Evolutionary conservation across 2,797 vertebrate genomes (phyloP), one percentile per base, ranked within the genome.

Genomic region (Telmatherina bonti): DNA sequence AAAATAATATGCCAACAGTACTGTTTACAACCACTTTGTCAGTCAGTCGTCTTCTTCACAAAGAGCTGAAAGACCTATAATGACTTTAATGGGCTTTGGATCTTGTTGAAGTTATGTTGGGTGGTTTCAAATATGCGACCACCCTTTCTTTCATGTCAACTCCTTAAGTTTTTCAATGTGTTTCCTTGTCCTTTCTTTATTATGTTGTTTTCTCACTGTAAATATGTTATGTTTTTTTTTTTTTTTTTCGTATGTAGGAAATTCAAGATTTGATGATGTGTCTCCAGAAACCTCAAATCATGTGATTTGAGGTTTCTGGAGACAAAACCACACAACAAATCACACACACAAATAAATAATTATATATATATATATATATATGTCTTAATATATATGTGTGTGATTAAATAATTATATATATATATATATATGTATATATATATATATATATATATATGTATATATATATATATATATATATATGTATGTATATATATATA

Each of bases 21-120:
- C 26, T 72, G 75, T 83, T 76, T 81, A 71, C 61, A 35, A 70
- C 58, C 36, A 38, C 43, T 7, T 22, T 65, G 71, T 67, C 27
- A 62, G 31, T 76, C 70, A 72, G 75, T 64, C 81, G 85, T 85
- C 62, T 71, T 49, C 24, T 54, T 70, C 33, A 73, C 55, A 65
- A 41, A 78, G 62, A 56, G 20, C 60, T 52, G 36, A 65, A 72
- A 57, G 67, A 62, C 35, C 66, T 74, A 56, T 61, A 78, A 79
- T 85, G 45, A 72, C 70, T 74, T 72, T 27, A 59, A 67, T 79
- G 22, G 1, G 56, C 69, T 71, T 62, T 72, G 64, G 85, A 68
- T 74, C 52, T 67, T 31, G 59, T 81, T 89, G 69, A 79, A 77
- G 73, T 79, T 33, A 22, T 60, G 68, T 82, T 78, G 63, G 24